Evolutionary conservation across 2,113 vertebrate genomes (phyloP), one percentile per base, ranked within the genome.

Genomic region (Chloropsis cyanopogon): DNA sequence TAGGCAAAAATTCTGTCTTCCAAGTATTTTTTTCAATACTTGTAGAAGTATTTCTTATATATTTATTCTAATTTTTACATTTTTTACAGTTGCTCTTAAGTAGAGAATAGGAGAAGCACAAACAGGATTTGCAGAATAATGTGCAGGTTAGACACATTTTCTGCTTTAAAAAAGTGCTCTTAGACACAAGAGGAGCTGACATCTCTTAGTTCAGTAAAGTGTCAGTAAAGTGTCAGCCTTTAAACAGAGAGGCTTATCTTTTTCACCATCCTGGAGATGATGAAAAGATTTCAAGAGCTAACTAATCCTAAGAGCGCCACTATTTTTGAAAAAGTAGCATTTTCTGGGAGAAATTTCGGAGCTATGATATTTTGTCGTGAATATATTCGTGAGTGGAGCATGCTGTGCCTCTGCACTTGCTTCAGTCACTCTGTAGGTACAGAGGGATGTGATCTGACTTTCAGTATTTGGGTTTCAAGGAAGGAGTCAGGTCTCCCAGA

Each of bases 271-370:
- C 29, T 72, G 20, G 44, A 66, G 53, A 35, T 60, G 33, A 78
- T 35, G 26, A 50, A 56, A 95, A 37, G n/a, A 65, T 95, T 92
- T 97, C 84, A 80, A 82, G 52, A 84, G 66, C 54, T 86, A 79
- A 61, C 46, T 88, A 89, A 93, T 86, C 37, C 54, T 78, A 54
- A 76, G 42, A 83, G 9, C 35, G 93, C 56, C 49, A 14, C 37
- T 57, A 2, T 68, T 91, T 78, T 73, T 49, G 1, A 14, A 69
- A 54, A 72, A 64, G 5, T 28, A 69, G 11, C 77, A 28, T 42
- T 77, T 84, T 75, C 33, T 54, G 19, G 41, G 53, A 25, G 57
- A 57, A 88, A 11, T 78, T 47, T 21, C 66, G 42, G 25, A 37
- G 13, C 68, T 70, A 3, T 49, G 16, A 3, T 68, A 11, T 37